Evolutionary conservation across 2,797 vertebrate species (phyloP).

Genomic region (Chlorospingus flavigularis): DNA sequence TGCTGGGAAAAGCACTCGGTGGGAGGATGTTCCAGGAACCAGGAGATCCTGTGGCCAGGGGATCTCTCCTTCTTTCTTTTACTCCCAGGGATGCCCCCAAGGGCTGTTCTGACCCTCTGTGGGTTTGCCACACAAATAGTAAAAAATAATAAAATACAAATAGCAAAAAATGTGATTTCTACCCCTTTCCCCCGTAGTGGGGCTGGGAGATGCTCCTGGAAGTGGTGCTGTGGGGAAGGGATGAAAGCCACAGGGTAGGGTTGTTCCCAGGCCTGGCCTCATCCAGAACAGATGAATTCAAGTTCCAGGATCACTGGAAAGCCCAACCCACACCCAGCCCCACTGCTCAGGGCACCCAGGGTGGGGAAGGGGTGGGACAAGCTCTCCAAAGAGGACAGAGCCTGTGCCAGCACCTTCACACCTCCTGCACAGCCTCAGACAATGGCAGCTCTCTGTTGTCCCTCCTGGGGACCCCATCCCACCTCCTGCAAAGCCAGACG

Average conservation of each 20-base stretch:
- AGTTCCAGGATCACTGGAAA: neutral
- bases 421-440: neutral
- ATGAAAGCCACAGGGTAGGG: neutral
- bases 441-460: accelerated
- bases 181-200: accelerated
- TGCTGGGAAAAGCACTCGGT: neutral
- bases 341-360: neutral
- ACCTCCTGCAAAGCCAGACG: neutral
- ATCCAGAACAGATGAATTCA: neutral
- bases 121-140: neutral
- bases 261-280: neutral
- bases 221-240: neutral
- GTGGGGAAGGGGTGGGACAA: neutral
- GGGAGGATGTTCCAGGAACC: neutral
- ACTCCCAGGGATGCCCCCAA: neutral
- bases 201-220: neutral
- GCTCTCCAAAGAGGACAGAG: neutral
- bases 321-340: accelerated
- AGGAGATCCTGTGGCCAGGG: accelerated
- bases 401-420: neutral
- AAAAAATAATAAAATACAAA: neutral
- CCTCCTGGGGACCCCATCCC: neutral
- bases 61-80: neutral
- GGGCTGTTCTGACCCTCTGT: neutral
- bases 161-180: neutral